A percentile compares a stretch with the other conserved stretches of the same genome.
These are phyloP conservation scores for Pterocles orientalis DNA, from an alignment of 2,113 vertebrate species.

Conservation along the genomic window DNA sequence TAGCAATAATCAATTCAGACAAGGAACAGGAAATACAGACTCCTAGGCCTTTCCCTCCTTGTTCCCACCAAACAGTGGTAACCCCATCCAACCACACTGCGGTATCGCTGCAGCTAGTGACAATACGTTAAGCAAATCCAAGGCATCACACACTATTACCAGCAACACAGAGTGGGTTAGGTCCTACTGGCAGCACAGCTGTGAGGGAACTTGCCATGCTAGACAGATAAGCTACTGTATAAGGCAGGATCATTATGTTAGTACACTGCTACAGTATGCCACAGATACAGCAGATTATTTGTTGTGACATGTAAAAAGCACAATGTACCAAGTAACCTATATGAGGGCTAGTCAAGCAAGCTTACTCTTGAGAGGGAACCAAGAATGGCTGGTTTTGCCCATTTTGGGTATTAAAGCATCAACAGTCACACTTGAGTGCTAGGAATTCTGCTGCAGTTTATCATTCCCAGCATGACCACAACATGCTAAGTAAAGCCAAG, in stretches of 20 bases:
- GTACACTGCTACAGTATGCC: background rate
- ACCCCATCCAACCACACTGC: background rate
- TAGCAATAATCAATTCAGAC: background rate
- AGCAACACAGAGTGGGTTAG: background rate
- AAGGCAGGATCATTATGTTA: background rate
- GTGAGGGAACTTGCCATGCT: background rate
- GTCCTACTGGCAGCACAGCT: background rate
- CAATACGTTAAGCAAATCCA: background rate
- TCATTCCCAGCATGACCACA: background rate
- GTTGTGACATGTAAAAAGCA: background rate
- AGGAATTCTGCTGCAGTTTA: background rate
- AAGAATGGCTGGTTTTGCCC: background rate
- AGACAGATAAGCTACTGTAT: background rate
- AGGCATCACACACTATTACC: background rate
- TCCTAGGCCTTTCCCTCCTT: background rate
- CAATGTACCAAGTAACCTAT: background rate
- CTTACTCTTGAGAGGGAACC: background rate
- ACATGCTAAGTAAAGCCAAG: background rate
- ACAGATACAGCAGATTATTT: background rate
- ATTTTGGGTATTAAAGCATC: background rate
- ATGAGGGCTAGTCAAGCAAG: background rate
- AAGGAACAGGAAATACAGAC: background rate
- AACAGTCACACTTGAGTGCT: background rate
- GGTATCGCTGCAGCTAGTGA: background rate
- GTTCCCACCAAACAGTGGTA: background rate